Evolutionary conservation across 2,797 vertebrate genomes (phyloP), one percentile per base, ranked within the genome.

Genomic region (Phrynocephalus guinanensis): DNA sequence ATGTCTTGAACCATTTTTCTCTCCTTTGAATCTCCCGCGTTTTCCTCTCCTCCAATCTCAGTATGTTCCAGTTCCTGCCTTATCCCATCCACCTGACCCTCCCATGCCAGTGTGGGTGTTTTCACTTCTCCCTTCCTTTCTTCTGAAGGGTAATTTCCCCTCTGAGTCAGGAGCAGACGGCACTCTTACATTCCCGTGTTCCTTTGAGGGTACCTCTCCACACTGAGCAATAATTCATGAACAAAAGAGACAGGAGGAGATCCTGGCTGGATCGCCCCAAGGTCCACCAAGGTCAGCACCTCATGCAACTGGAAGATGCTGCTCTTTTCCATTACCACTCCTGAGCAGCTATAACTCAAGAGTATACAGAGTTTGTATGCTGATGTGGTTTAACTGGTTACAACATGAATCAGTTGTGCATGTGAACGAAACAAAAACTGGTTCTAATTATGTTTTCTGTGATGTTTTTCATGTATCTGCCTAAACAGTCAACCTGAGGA

Each of bases 381-480:
- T 56, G 28, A 67, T 33, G 6, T 2, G 24, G 56, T 33, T 6
- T 83, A 52, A 83, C 28, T 20, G n/a, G 48, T 56, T 68, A 70
- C 16, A 44, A 16, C 8, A 16, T 15, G 72, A 38, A 83, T 83
- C 24, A 30, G 44, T n/a, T 83, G 63, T 87, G 38, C 18, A 52
- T 28, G 33, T 77, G 73, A 83, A 73, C 60, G 78, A 66, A 20
- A 63, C 71, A 71, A 50, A 13, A 66, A 84, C 73, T 18, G 28
- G 28, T 33, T 73, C 52, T 73, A 72, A 72, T 79, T 88, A 79
- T 79, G n/a, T 73, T 79, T 79, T 88, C 24, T 72, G 67, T 44
- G 38, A 79, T 79, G 38, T 84, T 84, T 84, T 5, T 79, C 76
- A 66, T 84, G 72, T 80, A 79, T 84, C 68, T 84, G 76, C 76